These are phyloP conservation scores for Ceratina japonica DNA, from an alignment of 1,140 invertebrate species.

Conservation along the genomic window DNA sequence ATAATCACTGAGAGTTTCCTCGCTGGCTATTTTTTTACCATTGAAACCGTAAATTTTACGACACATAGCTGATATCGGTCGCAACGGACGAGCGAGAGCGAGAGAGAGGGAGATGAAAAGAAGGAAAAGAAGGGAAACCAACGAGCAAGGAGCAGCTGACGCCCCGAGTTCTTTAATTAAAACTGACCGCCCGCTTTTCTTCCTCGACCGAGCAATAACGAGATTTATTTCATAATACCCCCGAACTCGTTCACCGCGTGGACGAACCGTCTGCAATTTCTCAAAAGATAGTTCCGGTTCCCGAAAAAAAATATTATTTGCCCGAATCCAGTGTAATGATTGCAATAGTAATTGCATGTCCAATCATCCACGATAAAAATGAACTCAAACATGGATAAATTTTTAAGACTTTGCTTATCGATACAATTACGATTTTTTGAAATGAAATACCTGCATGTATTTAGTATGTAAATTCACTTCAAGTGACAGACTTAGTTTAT, in stretches of 20 bases:
- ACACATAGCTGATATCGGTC: slow-evolving; percentile 66
- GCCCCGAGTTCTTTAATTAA: slow-evolving; percentile 77
- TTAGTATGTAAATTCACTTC: too few relatives aligned
- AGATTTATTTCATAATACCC: slow-evolving; percentile 76
- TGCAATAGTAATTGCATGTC: slow-evolving; percentile 28
- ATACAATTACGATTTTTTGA: too few relatives aligned
- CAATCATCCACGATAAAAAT: too few relatives aligned
- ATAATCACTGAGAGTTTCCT: neutral
- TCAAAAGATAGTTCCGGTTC: slow-evolving; percentile 54
- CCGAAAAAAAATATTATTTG: slow-evolving; percentile 6
- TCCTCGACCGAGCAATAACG: slow-evolving; percentile 71
- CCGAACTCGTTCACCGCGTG: slow-evolving; percentile 60
- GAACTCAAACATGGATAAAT: too few relatives aligned
- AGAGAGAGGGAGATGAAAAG: slow-evolving; percentile 21
- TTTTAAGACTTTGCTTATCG: too few relatives aligned
- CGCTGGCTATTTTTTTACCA: slow-evolving; percentile 29
- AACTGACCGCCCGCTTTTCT: slow-evolving; percentile 74
- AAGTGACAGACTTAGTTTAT: too few relatives aligned
- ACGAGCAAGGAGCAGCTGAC: slow-evolving; percentile 72
- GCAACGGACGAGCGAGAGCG: slow-evolving; percentile 48
- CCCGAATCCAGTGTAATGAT: neutral
- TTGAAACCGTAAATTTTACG: slow-evolving; percentile 55
- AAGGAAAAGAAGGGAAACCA: slow-evolving; percentile 59
- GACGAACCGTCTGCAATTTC: slow-evolving; percentile 64
- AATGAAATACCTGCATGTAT: too few relatives aligned